Base-by-base conservation (phyloP, 1,140 invertebrate genomes). In the Contarinia nasturtii region DNA sequence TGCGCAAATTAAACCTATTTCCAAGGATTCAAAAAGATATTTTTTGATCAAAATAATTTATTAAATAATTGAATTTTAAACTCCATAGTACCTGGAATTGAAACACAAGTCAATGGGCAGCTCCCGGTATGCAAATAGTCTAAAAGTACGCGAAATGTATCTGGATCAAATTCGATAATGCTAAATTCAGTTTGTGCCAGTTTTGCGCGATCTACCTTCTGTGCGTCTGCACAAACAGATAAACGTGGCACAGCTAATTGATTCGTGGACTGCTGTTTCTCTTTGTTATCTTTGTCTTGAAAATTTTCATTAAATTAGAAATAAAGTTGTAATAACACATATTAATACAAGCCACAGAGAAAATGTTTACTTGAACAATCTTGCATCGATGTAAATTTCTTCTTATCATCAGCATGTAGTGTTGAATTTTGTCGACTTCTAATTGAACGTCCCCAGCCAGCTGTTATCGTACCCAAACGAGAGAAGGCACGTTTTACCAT, bases 141-240 rank as follows among this genome's bases (percentile, higher is more conserved):
- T 56, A 94, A 65, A 3, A 93, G 67, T 50, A 89, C 82, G 43
- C 86, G 76, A 64, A 94, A 92, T 1, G 88, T 94, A 45, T 93
- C 88, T 2, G 86, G 80, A 68, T 93, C 89, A 64, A 94, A 94
- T 66, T 94, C 89, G 54, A 91, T 92, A 55, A 93, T 90, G 47
- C 83, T 84, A 66, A 94, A 94, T 82, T 94, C 89, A 50, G 85
- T 88, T 70, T 93, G 88, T 17, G 86, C 86, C 18, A 93, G 64
- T 67, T 92, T 91, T 21, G 83, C 76, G 40, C 85, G 71, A 61
- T 94, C 89, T 12, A 94, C 86, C 72, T 94, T 93, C 57, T 91
- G 86, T 37, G 85, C 84, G 61, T 93, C 86, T 1, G 86, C 88
- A 67, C 88, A 92, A 36, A 94, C 86, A 50, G 86, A 89, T 20